Evolutionary conservation across 1,140 invertebrate genomes (phyloP), one percentile per base, ranked within the genome.

Genomic region (Drosophila kikkawai): DNA sequence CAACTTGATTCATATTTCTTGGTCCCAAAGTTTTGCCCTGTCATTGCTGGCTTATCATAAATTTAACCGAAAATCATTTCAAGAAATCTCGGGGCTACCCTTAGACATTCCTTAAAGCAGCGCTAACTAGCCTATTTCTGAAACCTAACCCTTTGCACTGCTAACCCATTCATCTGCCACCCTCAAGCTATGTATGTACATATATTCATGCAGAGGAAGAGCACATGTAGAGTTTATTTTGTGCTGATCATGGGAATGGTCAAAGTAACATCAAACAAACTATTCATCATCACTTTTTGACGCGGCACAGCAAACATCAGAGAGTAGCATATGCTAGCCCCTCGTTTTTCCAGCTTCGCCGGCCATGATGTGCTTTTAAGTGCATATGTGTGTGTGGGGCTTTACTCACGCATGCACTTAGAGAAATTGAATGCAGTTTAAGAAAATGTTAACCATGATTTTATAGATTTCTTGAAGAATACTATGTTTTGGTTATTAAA

Each of bases 201-300:
- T 45, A 55, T 19, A 15, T 39, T 15, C 53, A 39, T n/a, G 53
- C 12, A 11, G 53, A n/a, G 36, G 2, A 22, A 39, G 53, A 56
- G 48, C 44, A 45, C 26, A 67, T 42, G 22, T 19, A 58, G 48
- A 63, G 63, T 59, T 51, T 75, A 53, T 85, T 83, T 84, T 90
- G 78, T 79, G 78, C 81, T 90, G 85, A 90, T 90, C 85, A 90
- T 82, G 79, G 83, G 82, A 75, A 82, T 75, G 85, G 85, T 90
- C 85, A 90, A 90, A 90, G 81, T 90, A 90, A 90, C 86, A 90
- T 85, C 85, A 90, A 90, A 90, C 85, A 90, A 90, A 90, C 85
- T 85, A 90, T 90, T 91, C 86, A 90, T 90, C 85, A 90, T 90
- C 81, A 74, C 71, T 77, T 82, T 77, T 91, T 90, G 85, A 91